Percentiles rank a stretch among this genome's conserved stretches.
Conservation (phyloP, 2,113 vertebrate genomes). For the Cebidichthys violaceus region DNA sequence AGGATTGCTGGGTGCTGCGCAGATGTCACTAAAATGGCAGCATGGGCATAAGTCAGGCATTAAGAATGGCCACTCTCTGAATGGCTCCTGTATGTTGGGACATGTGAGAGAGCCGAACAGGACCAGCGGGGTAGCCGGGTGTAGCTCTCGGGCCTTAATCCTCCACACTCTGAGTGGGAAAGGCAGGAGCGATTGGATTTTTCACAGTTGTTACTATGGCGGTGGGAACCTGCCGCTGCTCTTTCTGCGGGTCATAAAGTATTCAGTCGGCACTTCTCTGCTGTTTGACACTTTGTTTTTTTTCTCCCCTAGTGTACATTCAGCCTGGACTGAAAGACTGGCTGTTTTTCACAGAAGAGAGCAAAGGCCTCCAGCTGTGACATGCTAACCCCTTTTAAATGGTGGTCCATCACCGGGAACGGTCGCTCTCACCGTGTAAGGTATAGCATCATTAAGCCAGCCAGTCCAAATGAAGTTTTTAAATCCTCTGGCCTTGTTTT, state of each 20-base stretch:
- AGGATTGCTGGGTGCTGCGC: slow-evolving; percentile 77
- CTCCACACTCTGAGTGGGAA: slow-evolving; percentile 67
- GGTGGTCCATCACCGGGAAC: slow-evolving; percentile 5
- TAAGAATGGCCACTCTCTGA: slow-evolving; percentile 76
- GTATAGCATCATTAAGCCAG: not conserved
- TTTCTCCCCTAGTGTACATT: slow-evolving; percentile 37
- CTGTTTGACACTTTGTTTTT: slow-evolving; percentile 55
- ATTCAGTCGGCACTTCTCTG: slow-evolving; percentile 51
- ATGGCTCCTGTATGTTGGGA: slow-evolving; percentile 61
- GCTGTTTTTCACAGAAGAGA: slow-evolving; percentile 39
- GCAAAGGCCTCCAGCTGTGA: slow-evolving; percentile 39
- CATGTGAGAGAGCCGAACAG: slow-evolving; percentile 48
- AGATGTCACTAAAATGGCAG: slow-evolving; percentile 83
- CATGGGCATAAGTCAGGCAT: slow-evolving; percentile 82
- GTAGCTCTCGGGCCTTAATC: slow-evolving; percentile 72
- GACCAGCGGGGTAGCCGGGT: slow-evolving; percentile 70
- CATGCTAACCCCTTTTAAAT: slow-evolving; percentile 38
- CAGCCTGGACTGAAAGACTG: slow-evolving; percentile 39
- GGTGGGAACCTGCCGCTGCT: slow-evolving; percentile 76
- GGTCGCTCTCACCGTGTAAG: not conserved
- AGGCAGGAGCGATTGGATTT: slow-evolving; percentile 72
- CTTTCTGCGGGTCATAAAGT: slow-evolving; percentile 65
- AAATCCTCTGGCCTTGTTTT: not conserved
- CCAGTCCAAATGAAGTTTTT: not conserved
- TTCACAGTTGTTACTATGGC: slow-evolving; percentile 79